These are phyloP conservation scores for Loxodonta africana DNA, from an alignment of 2,113 vertebrate genomes.

Conservation along the genomic window DNA sequence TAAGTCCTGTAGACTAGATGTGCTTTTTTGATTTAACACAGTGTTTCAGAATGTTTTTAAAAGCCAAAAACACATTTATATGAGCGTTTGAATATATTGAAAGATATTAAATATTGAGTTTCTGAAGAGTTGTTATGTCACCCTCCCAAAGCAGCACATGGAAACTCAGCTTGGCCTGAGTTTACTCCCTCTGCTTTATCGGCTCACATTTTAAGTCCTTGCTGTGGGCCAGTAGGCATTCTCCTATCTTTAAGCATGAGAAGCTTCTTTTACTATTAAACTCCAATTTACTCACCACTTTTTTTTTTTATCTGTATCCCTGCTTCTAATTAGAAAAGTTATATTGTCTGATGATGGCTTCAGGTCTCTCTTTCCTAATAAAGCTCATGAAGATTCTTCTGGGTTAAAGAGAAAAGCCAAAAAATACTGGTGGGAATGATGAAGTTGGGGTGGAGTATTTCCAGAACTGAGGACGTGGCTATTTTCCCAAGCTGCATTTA, in stretches of 20 bases:
- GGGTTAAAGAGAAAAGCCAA: constrained; percentile 35
- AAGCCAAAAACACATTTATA: background rate
- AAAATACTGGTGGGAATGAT: constrained; percentile 4
- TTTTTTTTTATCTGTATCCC: background rate
- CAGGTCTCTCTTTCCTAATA: background rate
- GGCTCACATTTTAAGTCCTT: background rate
- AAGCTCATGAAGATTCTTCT: background rate
- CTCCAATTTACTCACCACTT: background rate
- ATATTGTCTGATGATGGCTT: background rate
- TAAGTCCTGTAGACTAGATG: background rate
- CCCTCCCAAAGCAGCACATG: background rate
- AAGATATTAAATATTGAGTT: background rate
- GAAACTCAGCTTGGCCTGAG: background rate
- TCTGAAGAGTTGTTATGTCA: background rate
- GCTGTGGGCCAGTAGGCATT: background rate
- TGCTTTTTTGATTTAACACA: background rate
- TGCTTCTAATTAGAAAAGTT: background rate
- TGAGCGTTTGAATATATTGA: background rate
- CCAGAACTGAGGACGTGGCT: constrained; percentile 65
- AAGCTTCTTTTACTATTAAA: background rate
- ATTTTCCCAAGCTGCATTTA: constrained; percentile 56
- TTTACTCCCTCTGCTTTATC: background rate
- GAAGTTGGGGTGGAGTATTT: constrained; percentile 23
- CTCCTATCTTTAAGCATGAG: background rate
- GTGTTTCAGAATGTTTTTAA: background rate